Percentiles rank a stretch among this genome's conserved stretches.
Evolutionary conservation across 2,113 vertebrate genomes (phyloP).

Genomic region (Equus quagga): DNA sequence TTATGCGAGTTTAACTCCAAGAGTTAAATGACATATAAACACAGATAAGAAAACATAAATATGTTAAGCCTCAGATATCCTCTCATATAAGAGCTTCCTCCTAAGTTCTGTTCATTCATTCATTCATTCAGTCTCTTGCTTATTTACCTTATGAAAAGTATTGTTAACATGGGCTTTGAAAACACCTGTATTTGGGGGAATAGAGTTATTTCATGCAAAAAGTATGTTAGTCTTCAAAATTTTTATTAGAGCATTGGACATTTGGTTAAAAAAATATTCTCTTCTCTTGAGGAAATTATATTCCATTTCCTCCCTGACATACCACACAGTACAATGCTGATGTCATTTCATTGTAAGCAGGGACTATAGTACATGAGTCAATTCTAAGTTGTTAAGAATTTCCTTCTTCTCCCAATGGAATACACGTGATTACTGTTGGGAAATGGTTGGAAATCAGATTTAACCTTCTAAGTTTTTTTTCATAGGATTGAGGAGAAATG

Average conservation of each 20-base stretch:
- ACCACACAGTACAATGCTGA: neutral
- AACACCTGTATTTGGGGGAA: neutral
- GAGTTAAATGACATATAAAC: slow-evolving; percentile 34
- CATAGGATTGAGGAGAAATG: neutral
- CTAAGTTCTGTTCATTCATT: neutral
- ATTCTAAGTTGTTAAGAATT: neutral
- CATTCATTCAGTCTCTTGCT: neutral
- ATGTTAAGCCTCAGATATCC: neutral
- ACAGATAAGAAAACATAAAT: neutral
- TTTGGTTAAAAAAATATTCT: neutral
- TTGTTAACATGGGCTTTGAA: neutral
- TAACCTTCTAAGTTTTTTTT: neutral
- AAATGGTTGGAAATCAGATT: neutral
- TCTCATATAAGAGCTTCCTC: neutral
- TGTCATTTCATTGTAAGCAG: neutral
- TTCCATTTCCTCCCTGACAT: neutral
- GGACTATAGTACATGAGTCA: neutral
- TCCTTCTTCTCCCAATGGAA: neutral
- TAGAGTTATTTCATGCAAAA: slow-evolving; percentile 23
- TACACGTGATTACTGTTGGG: neutral
- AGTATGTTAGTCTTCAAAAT: neutral
- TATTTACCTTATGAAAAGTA: neutral
- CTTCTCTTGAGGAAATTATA: neutral
- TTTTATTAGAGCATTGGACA: neutral
- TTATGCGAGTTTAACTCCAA: neutral